Evolutionary conservation across 2,888 invertebrate species (phyloP).

Genomic region (Invenusta paracnida): DNA sequence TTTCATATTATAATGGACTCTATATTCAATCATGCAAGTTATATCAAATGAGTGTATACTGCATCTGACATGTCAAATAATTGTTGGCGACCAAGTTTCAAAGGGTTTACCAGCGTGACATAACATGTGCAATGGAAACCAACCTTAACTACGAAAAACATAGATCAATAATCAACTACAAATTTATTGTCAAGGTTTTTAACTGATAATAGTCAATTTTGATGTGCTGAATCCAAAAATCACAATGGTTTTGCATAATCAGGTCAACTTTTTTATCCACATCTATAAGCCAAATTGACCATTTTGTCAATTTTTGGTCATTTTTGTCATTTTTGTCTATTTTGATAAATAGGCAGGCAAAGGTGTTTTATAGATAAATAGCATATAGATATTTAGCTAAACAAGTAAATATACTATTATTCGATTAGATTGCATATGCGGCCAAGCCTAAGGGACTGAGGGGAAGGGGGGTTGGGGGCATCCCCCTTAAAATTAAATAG

Average conservation of each 20-base stretch:
- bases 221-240: neutral
- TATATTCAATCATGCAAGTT: too few species aligned
- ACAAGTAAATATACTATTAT: neutral
- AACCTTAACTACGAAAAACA: too few species aligned
- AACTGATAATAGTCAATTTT: neutral
- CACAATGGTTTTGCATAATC: neutral
- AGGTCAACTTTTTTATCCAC: neutral
- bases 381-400: neutral
- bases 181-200: neutral
- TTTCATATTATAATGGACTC: too few species aligned
- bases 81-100: too few species aligned
- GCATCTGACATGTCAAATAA: too few species aligned
- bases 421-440: neutral
- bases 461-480: too few species aligned
- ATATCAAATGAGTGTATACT: too few species aligned
- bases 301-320: too few species aligned
- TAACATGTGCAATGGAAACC: too few species aligned
- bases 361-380: neutral
- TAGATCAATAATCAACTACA: neutral
- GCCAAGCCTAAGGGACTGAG: too few species aligned
- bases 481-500: too few species aligned
- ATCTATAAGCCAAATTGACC: neutral
- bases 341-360: neutral
- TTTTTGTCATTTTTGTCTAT: neutral
- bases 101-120: too few species aligned